These are phyloP conservation scores for Erannis defoliaria DNA, from an alignment of 2,888 invertebrate species.

Conservation along the genomic window DNA sequence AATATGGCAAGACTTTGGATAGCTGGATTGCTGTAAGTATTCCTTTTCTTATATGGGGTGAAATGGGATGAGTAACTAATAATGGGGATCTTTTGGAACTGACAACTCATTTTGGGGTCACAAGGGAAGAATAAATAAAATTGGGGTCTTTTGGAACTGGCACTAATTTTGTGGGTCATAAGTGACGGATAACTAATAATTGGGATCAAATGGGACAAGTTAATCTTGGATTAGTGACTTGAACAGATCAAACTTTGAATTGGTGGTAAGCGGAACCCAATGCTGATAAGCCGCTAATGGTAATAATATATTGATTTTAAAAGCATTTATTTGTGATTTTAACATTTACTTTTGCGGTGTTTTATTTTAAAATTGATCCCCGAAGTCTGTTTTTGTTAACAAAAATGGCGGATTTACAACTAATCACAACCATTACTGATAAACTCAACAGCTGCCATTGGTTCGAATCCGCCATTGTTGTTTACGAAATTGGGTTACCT, in stretches of 20 bases:
- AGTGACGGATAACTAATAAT: too few species aligned
- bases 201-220: too few species aligned
- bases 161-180: too few species aligned
- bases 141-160: conserved; percentile 3
- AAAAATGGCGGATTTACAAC: too few species aligned
- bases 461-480: too few species aligned
- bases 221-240: conserved; percentile 1
- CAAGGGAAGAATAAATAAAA: not conserved
- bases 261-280: conserved; percentile 2
- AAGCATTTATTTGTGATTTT: not conserved
- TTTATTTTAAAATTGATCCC: not conserved
- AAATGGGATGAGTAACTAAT: conserved; percentile 5
- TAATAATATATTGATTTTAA: not conserved
- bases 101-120: not conserved
- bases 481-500: too few species aligned
- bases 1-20: conserved; percentile 93
- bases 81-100: not conserved
- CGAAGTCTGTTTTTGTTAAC: too few species aligned
- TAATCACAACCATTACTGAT: too few species aligned
- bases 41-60: conserved; percentile 17
- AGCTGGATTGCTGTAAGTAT: conserved; percentile 94
- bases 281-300: not conserved
- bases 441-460: too few species aligned
- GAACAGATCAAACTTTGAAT: not conserved
- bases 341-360: not conserved